Percentiles rank a stretch among this genome's conserved stretches.
Conservation (phyloP, 2,888 invertebrate genomes). For the Clitarchus hookeri region DNA sequence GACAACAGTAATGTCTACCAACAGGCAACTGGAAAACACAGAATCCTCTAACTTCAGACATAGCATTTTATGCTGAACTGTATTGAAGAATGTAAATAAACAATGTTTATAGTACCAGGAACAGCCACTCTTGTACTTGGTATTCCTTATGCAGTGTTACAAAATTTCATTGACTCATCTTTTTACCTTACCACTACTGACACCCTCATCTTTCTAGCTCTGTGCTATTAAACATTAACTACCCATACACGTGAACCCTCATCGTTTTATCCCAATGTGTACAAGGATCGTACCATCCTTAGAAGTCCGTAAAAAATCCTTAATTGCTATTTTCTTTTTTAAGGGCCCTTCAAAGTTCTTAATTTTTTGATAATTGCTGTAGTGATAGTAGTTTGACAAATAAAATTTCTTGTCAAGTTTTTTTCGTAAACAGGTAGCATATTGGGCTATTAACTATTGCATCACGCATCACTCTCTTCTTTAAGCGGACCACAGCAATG, state of each 20-base stretch:
- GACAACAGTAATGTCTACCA: background rate
- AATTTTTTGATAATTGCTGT: too few relatives aligned
- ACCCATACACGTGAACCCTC: background rate
- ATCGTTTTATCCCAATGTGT: background rate
- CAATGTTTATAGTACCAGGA: background rate
- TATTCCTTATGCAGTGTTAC: background rate
- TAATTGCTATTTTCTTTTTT: too few relatives aligned
- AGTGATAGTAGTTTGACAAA: too few relatives aligned
- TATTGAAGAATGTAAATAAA: background rate
- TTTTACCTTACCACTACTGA: background rate
- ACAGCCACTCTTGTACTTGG: background rate
- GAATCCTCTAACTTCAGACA: background rate
- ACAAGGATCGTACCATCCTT: too few relatives aligned
- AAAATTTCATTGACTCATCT: background rate
- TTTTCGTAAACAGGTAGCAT: too few relatives aligned
- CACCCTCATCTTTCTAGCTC: background rate
- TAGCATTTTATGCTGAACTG: background rate
- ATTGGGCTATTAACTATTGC: too few relatives aligned
- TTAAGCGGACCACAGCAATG: too few relatives aligned
- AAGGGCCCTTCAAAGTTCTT: too few relatives aligned
- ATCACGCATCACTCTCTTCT: too few relatives aligned
- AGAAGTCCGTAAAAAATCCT: too few relatives aligned
- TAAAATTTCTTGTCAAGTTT: too few relatives aligned
- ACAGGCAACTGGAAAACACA: background rate
- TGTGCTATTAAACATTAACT: background rate